Percentiles rank a stretch among this genome's conserved stretches.
These are phyloP conservation scores for Bibio marci DNA, from an alignment of 2,888 invertebrate species.

Conservation along the genomic window DNA sequence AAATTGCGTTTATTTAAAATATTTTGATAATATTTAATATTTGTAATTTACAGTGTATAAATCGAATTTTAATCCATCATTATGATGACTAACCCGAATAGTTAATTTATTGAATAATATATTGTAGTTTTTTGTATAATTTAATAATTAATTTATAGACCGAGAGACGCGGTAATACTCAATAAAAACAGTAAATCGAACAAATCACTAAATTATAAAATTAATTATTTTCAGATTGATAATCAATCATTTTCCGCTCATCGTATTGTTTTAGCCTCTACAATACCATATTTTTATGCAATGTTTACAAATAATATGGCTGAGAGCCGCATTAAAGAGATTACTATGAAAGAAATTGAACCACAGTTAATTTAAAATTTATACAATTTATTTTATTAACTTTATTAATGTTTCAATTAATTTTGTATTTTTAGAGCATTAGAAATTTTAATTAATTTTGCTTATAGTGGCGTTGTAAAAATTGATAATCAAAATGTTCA, in stretches of 20 bases:
- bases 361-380: slow-evolving; percentile 33
- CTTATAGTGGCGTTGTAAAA: slow-evolving; percentile 62
- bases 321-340: slow-evolving; percentile 64
- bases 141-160: too few relatives aligned
- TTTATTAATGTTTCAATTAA: slow-evolving; percentile 6
- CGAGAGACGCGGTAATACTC: too few relatives aligned
- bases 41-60: too few relatives aligned
- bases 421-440: slow-evolving; percentile 41
- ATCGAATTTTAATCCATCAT: too few relatives aligned
- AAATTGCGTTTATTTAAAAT: too few relatives aligned
- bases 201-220: too few relatives aligned
- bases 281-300: slow-evolving; percentile 76
- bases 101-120: too few relatives aligned
- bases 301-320: slow-evolving; percentile 85
- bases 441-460: slow-evolving; percentile 68
- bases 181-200: too few relatives aligned
- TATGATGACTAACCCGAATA: too few relatives aligned
- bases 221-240: too few relatives aligned
- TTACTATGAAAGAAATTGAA: slow-evolving; percentile 66
- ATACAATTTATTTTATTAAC: neutral
- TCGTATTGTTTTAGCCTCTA: slow-evolving; percentile 65
- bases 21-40: too few relatives aligned
- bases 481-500: slow-evolving; percentile 69
- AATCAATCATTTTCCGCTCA: slow-evolving; percentile 65
- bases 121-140: too few relatives aligned